Conservation (phyloP, 2,113 vertebrate genomes). For the Sigmodon hispidus region DNA sequence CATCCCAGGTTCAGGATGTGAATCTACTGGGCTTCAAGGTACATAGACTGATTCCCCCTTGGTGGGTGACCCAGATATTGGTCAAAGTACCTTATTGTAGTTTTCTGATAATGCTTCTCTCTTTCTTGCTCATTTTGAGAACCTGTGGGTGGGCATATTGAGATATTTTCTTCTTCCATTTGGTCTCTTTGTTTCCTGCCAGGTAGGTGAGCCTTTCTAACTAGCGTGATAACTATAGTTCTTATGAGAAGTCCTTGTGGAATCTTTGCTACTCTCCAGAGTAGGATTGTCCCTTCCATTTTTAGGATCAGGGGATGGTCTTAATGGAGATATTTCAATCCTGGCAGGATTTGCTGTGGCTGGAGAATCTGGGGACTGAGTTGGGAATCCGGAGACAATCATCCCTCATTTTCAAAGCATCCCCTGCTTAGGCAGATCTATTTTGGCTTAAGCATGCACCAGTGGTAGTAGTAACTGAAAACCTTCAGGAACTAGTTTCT, state of each 20-base stretch:
- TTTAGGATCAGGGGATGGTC: background rate
- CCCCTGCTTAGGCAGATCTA: background rate
- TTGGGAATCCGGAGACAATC: background rate
- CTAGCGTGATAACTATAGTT: background rate
- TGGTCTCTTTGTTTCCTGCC: background rate
- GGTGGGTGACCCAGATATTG: background rate
- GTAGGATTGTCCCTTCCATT: background rate
- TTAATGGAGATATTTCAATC: constrained; percentile 69
- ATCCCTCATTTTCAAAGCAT: background rate
- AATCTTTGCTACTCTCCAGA: background rate
- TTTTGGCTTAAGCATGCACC: background rate
- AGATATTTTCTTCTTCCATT: background rate
- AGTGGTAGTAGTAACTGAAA: background rate
- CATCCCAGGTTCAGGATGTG: background rate
- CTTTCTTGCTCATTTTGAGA: background rate
- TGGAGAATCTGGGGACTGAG: background rate
- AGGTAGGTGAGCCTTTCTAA: background rate
- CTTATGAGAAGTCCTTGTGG: background rate
- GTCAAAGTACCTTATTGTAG: background rate
- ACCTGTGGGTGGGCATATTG: background rate
- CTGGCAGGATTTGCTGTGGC: background rate
- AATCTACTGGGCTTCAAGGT: background rate
- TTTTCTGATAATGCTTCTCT: background rate
- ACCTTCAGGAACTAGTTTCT: background rate
- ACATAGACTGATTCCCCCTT: background rate